Base-by-base conservation (phyloP, 2,113 vertebrate species). In the Blennius ocellaris region DNA sequence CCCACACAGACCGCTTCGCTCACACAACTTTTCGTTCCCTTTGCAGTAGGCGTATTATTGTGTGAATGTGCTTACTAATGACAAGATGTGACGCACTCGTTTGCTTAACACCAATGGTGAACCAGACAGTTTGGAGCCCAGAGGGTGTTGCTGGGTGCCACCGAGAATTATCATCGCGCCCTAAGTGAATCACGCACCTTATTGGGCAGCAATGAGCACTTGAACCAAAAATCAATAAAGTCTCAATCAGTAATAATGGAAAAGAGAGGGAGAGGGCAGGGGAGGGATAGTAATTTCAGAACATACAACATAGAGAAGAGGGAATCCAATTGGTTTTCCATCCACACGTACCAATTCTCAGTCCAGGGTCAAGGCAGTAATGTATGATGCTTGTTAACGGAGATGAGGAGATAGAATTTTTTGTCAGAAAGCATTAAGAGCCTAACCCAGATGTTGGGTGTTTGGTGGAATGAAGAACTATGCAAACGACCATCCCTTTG, bases 151-250 rank as follows among this genome's bases (percentile, higher is more conserved):
- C 63, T 60, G 76, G 54, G 81, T 86, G 77, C 85, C 87, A 77
- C 73, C 1, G 48, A 83, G 86, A 87, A 90, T 92, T 80, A 89
- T 86, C 78, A 70, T 85, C 55, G 75, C 77, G 71, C 81, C 52
- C 66, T 87, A 81, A 89, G 83, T 83, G 84, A 89, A 87, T 84
- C 80, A 78, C 80, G 80, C 65, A 81, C 69, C 82, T 89, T 76
- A 90, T 86, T 84, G 83, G 80, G 57, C 75, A 60, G 84, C 84
- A 78, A 90, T 89, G 87, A 88, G 79, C 68, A 56, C 84, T 85
- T 64, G 64, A 86, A 82, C 88, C 78, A 83, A 74, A 84, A 90
- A 92, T 93, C 93, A 90, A 93, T 92, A 79, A 78, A 69, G 76
- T 83, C 78, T 85, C 76, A 85, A 84, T 90, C 87, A 78, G 76